Percentiles rank a stretch among this genome's conserved stretches.
Conservation (phyloP, 30 jellyfish, hydroid and myxozoan genomes). For the Aurelia aurita region DNA sequence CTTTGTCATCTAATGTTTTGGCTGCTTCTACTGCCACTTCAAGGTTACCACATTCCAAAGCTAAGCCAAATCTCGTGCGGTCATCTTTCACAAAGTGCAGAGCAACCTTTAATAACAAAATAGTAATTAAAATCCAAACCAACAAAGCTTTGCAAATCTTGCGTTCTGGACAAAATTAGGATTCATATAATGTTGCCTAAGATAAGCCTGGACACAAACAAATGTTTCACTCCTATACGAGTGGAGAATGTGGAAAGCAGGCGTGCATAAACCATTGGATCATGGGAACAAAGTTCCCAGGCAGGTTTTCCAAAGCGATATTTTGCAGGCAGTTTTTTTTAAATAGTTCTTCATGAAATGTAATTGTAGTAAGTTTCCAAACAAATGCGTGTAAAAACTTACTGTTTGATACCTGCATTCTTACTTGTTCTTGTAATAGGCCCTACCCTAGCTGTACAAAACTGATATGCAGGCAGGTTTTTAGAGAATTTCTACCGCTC, state of each 20-base stretch:
- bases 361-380: no score
- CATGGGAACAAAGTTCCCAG: no score
- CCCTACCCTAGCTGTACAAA: no score
- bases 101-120: slow-evolving; percentile 77
- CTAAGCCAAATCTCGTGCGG: slow-evolving; percentile 87
- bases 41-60: slow-evolving; percentile 93
- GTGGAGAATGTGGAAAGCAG: neutral
- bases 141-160: neutral
- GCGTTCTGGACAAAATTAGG: neutral
- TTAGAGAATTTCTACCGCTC: no score
- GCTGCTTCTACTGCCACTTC: slow-evolving; percentile 99
- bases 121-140: neutral
- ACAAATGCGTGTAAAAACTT: no score
- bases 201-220: neutral
- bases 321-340: no score
- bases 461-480: no score
- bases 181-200: neutral
- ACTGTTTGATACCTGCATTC: no score
- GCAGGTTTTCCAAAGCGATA: no score
- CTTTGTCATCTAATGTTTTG: slow-evolving; percentile 90
- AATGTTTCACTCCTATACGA: neutral
- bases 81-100: slow-evolving; percentile 97
- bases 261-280: no score
- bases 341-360: no score
- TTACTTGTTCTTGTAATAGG: no score